A percentile compares a stretch with the other conserved stretches of the same genome.
These are phyloP conservation scores for Eutolmus rufibarbis DNA, from an alignment of 2,888 invertebrate genomes.

Conservation along the genomic window DNA sequence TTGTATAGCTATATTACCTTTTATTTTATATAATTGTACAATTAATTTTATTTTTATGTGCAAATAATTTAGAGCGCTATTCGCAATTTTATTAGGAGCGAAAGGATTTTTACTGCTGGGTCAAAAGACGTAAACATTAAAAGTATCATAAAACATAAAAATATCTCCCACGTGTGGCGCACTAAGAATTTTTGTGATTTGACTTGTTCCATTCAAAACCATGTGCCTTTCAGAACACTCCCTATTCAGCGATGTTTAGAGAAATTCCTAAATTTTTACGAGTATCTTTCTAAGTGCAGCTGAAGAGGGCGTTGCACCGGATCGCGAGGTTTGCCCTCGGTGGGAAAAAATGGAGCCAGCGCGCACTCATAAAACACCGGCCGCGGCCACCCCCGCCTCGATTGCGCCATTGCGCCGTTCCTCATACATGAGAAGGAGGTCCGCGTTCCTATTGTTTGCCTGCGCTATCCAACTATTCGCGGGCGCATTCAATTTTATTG, in stretches of 20 bases:
- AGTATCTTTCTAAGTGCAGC: not conserved
- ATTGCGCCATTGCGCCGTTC: not conserved
- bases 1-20: no score
- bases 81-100: no score
- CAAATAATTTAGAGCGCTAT: no score
- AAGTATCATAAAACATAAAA: not conserved
- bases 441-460: not conserved
- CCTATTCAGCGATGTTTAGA: not conserved
- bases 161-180: not conserved
- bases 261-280: not conserved
- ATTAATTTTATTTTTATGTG: no score
- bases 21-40: no score
- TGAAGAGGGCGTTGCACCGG: not conserved
- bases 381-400: not conserved
- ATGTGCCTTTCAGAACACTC: not conserved
- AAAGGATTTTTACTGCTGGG: no score
- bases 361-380: not conserved
- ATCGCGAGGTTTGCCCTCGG: not conserved
- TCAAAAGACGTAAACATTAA: not conserved
- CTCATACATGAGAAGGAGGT: not conserved
- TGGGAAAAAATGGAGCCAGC: not conserved
- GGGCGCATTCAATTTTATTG: constrained; percentile 12
- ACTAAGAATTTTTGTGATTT: not conserved
- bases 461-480: not conserved
- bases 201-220: not conserved